A percentile compares a stretch with the other conserved stretches of the same genome.
Conservation (phyloP, 2,113 vertebrate species). For the Microcebus ravelobensis region DNA sequence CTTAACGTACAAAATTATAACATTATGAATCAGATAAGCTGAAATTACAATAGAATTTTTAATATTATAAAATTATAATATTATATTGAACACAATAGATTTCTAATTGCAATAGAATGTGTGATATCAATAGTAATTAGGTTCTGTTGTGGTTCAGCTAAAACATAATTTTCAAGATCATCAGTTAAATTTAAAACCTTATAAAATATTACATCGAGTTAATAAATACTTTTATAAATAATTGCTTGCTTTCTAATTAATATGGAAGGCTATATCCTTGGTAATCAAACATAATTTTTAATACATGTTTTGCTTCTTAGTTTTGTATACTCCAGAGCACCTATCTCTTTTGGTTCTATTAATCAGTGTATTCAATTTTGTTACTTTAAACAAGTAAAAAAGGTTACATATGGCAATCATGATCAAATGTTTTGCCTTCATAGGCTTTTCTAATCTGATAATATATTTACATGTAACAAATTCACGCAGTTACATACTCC, state of each 20-base stretch:
- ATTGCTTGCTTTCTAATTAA: background rate
- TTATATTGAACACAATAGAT: background rate
- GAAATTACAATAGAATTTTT: background rate
- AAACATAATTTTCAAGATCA: background rate
- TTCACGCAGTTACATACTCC: background rate
- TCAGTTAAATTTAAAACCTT: background rate
- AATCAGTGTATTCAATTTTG: background rate
- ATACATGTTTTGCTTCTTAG: background rate
- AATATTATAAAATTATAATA: background rate
- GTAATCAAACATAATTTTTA: background rate
- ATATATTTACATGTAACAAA: background rate
- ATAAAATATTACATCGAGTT: background rate
- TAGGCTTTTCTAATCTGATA: background rate
- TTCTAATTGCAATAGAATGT: background rate
- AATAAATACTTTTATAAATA: background rate
- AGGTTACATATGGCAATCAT: background rate
- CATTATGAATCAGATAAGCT: background rate
- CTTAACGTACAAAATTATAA: background rate
- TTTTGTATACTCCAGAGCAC: background rate
- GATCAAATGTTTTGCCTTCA: background rate
- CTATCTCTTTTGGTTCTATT: background rate
- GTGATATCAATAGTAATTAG: background rate
- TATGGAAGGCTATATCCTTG: background rate
- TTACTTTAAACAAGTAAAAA: background rate
- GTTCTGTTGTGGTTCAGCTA: background rate